Evolutionary conservation across 2,113 vertebrate species (phyloP).

Genomic region (Dasyornis broadbenti): DNA sequence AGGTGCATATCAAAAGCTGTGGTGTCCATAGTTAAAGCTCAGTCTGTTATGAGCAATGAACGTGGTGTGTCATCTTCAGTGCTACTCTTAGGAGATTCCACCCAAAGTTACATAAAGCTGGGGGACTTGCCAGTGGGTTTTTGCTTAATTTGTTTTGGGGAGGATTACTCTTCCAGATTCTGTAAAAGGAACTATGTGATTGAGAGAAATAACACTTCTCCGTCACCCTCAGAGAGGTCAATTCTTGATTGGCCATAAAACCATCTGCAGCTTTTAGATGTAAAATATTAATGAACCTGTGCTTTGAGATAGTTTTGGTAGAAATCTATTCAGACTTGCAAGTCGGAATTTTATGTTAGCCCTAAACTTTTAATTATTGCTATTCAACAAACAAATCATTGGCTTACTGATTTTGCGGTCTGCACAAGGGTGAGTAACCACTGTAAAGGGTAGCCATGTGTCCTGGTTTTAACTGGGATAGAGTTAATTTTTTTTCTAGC

Average conservation of each 20-base stretch:
- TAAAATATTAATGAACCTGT: neutral
- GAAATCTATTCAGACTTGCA: neutral
- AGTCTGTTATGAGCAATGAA: accelerated
- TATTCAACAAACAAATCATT: neutral
- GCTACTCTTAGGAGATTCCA: neutral
- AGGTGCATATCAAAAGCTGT: accelerated
- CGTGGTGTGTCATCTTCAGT: neutral
- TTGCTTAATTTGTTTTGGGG: neutral
- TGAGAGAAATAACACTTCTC: neutral
- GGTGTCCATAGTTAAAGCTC: neutral
- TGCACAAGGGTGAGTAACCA: neutral
- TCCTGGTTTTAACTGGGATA: neutral
- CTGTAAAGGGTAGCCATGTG: neutral
- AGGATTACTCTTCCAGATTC: neutral
- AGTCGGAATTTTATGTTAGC: neutral
- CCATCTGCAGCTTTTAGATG: neutral
- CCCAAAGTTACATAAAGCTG: neutral
- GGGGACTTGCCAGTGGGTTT: accelerated
- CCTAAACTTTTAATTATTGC: neutral
- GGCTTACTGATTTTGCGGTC: neutral
- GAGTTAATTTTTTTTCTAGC: neutral
- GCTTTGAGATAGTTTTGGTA: neutral
- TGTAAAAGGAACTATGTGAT: neutral
- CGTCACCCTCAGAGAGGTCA: neutral
- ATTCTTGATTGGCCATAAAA: neutral